Evolutionary conservation across 2,113 vertebrate genomes (phyloP).

Genomic region (Mesitornis unicolor): DNA sequence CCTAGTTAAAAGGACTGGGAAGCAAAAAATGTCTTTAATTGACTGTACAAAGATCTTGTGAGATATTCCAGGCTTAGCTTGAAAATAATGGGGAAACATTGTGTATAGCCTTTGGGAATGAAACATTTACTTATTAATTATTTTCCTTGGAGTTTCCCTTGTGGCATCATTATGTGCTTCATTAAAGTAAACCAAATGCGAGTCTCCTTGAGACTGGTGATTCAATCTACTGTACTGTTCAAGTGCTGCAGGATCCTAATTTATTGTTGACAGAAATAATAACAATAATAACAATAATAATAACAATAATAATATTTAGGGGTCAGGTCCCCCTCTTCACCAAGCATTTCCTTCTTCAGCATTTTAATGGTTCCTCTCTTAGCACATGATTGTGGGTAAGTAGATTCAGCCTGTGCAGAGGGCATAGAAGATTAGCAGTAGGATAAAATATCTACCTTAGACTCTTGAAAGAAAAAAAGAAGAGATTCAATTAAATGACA

Average conservation of each 20-base stretch:
- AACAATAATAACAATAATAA: background rate
- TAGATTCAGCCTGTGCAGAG: background rate
- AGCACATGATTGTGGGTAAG: background rate
- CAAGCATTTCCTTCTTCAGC: background rate
- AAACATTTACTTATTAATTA: slow-evolving; percentile 34
- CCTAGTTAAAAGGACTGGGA: background rate
- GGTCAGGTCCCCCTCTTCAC: no score
- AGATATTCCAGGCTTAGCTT: background rate
- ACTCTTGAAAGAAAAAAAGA: background rate
- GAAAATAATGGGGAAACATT: slow-evolving; percentile 3
- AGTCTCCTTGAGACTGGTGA: background rate
- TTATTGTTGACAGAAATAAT: background rate
- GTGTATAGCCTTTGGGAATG: background rate
- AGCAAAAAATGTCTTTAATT: background rate
- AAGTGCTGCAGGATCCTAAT: background rate
- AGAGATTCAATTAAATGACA: background rate
- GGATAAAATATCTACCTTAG: background rate
- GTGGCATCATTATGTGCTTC: slow-evolving; percentile 40
- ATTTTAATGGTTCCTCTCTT: background rate
- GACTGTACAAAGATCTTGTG: background rate
- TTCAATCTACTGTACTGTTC: background rate
- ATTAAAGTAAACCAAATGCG: background rate
- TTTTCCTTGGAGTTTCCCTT: slow-evolving; percentile 17
- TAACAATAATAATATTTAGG: background rate
- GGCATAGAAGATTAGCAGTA: background rate